A percentile compares a stretch with the other conserved stretches of the same genome.
Evolutionary conservation across 2,888 invertebrate genomes (phyloP).

Genomic region (Ophraella communa): DNA sequence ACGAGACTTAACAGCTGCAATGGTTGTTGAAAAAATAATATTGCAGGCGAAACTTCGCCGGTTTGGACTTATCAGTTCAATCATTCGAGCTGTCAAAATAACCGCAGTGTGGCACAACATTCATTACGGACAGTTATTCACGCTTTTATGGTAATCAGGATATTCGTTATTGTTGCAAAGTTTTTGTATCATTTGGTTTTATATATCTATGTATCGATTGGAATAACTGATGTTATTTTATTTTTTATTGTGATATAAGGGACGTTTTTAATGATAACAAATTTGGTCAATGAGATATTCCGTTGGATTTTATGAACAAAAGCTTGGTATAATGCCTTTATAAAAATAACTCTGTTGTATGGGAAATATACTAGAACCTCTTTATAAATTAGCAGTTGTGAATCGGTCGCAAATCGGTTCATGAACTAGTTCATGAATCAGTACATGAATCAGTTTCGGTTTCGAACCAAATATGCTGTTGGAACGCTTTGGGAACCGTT

Average conservation of each 20-base stretch:
- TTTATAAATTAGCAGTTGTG: too few relatives aligned
- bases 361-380: too few relatives aligned
- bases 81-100: conserved; percentile 41
- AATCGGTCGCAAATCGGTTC: too few relatives aligned
- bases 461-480: too few relatives aligned
- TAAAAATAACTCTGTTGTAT: too few relatives aligned
- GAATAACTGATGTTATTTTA: background rate
- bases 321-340: too few relatives aligned
- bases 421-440: too few relatives aligned
- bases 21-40: conserved; percentile 9
- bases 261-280: too few relatives aligned
- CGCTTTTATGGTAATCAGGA: conserved; percentile 21
- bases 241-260: background rate
- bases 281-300: too few relatives aligned
- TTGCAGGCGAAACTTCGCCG: conserved; percentile 7
- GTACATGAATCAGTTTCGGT: too few relatives aligned
- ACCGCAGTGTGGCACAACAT: conserved; percentile 39
- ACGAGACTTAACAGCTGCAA: conserved; percentile 16
- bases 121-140: conserved; percentile 32
- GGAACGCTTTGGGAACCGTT: too few relatives aligned
- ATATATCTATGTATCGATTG: background rate
- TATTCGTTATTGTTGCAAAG: conserved; percentile 12
- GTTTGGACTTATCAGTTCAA: conserved; percentile 37
- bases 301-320: too few relatives aligned
- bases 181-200: conserved; percentile 5